These are phyloP conservation scores for Priocnemis perturbator DNA, from an alignment of 2,888 invertebrate genomes.

Conservation along the genomic window DNA sequence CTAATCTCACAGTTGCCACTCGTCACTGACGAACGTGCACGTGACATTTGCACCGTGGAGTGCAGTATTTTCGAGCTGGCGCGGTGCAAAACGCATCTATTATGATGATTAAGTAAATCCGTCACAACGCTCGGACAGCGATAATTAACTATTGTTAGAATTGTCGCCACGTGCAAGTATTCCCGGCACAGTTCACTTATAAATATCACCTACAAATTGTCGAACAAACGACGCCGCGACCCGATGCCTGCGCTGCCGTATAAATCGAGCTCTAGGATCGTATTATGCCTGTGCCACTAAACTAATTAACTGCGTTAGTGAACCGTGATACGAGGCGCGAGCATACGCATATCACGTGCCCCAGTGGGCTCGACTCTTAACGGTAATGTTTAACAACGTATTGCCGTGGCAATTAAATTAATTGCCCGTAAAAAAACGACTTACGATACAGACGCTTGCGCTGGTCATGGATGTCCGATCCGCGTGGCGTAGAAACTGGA, in stretches of 20 bases:
- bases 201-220: constrained; percentile 31
- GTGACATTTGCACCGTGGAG: too few species aligned
- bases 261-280: constrained; percentile 41
- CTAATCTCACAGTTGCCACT: not conserved
- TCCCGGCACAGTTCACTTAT: constrained; percentile 4
- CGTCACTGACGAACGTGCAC: not conserved
- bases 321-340: constrained; percentile 47
- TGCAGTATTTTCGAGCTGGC: too few species aligned
- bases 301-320: constrained; percentile 56
- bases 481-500: too few species aligned
- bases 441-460: too few species aligned
- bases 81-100: too few species aligned
- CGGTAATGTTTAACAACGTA: not conserved
- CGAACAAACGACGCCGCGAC: constrained; percentile 27
- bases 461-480: too few species aligned
- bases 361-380: not conserved
- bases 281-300: constrained; percentile 45
- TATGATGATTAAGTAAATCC: too few species aligned
- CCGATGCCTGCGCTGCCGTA: constrained; percentile 5
- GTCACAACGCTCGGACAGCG: too few species aligned
- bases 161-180: too few species aligned
- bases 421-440: constrained; percentile 2
- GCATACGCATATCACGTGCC: constrained; percentile 36
- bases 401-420: not conserved
- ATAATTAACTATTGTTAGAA: too few species aligned